Evolutionary conservation across 2,113 vertebrate genomes (phyloP).

Genomic region (crab-eating macaque (Macaca fascicularis)): T2T-MFA8v1.1 NC_088385.1:107595001-107595500

Average conservation of each 20-base stretch:
- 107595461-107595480: too few relatives aligned
- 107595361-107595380: background rate
- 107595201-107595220: conserved; percentile 8
- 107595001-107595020: conserved; percentile 29
- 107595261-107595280: background rate
- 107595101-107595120: conserved; percentile 16
- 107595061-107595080: conserved; percentile 3
- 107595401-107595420: background rate
- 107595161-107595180: background rate
- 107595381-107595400: background rate
- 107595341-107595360: background rate
- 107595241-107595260: background rate
- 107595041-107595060: conserved; percentile 48
- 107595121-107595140: background rate
- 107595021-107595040: conserved; percentile 46
- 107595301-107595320: conserved; percentile 37
- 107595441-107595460: conserved; percentile 39
- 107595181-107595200: conserved; percentile 26
- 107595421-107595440: background rate
- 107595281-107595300: conserved; percentile 24
- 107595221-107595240: background rate
- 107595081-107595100: background rate
- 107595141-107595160: conserved; percentile 44
- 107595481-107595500: too few relatives aligned
- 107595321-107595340: background rate